These are phyloP conservation scores for Charaxes varanes DNA, from an alignment of 1,140 invertebrate genomes.

Conservation along the genomic window DNA sequence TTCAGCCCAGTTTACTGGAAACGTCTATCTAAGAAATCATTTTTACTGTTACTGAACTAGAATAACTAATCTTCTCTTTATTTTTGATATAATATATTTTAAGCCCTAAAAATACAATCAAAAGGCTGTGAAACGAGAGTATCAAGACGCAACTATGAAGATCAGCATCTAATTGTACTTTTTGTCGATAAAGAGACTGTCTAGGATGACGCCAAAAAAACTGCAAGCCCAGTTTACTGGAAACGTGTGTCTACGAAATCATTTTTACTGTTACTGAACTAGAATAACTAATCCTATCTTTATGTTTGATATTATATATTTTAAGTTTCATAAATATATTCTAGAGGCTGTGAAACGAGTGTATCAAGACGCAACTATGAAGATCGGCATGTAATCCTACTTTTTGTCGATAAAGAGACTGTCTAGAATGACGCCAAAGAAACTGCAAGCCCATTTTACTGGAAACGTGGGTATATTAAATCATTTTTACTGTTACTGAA, in stretches of 20 bases:
- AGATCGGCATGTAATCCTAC: too few species aligned
- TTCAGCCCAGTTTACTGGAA: slow-evolving; percentile 53
- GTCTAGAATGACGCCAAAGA: slow-evolving; percentile 58
- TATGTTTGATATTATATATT: too few species aligned
- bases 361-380: too few species aligned
- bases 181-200: slow-evolving; percentile 58
- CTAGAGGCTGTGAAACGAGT: too few species aligned
- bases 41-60: slow-evolving; percentile 32
- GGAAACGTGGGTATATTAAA: slow-evolving; percentile 43
- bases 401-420: slow-evolving; percentile 62
- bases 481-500: slow-evolving; percentile 36
- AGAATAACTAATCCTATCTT: too few species aligned
- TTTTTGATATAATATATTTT: too few species aligned
- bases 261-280: slow-evolving; percentile 35
- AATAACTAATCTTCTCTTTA: too few species aligned
- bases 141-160: too few species aligned
- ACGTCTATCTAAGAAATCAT: slow-evolving; percentile 47
- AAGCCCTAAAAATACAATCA: too few species aligned
- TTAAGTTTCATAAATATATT: too few species aligned
- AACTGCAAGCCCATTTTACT: slow-evolving; percentile 62
- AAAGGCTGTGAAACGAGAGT: too few species aligned
- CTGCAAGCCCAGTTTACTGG: slow-evolving; percentile 55
- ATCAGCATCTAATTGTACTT: slow-evolving; percentile 65
- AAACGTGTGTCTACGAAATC: slow-evolving; percentile 45
- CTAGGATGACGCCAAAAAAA: slow-evolving; percentile 62